Percentiles rank a stretch among this genome's conserved stretches.
Conservation (phyloP, 2,797 vertebrate species). For the Typhlichthys subterraneus region DNA sequence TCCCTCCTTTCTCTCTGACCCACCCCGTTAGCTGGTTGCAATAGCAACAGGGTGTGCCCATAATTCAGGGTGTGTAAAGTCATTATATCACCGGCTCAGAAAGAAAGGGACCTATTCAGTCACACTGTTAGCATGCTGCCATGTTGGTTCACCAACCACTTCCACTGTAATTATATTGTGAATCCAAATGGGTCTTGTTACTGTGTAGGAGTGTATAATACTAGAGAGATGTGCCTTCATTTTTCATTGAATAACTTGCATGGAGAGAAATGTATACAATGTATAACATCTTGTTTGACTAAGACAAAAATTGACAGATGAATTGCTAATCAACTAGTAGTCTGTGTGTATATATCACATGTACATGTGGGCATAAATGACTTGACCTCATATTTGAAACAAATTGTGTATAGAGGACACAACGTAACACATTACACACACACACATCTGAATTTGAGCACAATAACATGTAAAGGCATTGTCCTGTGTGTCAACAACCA, state of each 20-base stretch:
- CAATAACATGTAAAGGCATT: constrained; percentile 12
- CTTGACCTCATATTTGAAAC: constrained; percentile 17
- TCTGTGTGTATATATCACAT: not conserved
- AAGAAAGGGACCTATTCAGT: constrained; percentile 63
- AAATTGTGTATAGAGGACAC: constrained; percentile 14
- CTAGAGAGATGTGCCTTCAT: not conserved
- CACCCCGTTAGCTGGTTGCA: constrained; percentile 44
- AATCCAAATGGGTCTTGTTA: constrained; percentile 42
- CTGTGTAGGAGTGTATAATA: constrained; percentile 7
- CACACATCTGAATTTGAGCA: constrained; percentile 7
- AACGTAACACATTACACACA: constrained; percentile 6
- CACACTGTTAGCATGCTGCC: constrained; percentile 40
- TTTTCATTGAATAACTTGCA: no score
- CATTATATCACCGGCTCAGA: constrained; percentile 60
- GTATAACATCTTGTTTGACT: no score
- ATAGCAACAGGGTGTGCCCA: constrained; percentile 73
- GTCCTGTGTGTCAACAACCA: constrained; percentile 4
- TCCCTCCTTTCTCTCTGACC: constrained; percentile 1
- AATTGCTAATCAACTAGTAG: no score
- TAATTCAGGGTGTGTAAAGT: constrained; percentile 63
- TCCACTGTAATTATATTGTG: constrained; percentile 30
- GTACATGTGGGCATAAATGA: not conserved
- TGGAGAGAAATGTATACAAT: no score
- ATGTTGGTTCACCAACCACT: constrained; percentile 43
- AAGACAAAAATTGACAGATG: no score